Percentiles rank a stretch among this genome's conserved stretches.
Evolutionary conservation across 2,797 vertebrate genomes (phyloP).

Genomic region (Crax fasciolata): DNA sequence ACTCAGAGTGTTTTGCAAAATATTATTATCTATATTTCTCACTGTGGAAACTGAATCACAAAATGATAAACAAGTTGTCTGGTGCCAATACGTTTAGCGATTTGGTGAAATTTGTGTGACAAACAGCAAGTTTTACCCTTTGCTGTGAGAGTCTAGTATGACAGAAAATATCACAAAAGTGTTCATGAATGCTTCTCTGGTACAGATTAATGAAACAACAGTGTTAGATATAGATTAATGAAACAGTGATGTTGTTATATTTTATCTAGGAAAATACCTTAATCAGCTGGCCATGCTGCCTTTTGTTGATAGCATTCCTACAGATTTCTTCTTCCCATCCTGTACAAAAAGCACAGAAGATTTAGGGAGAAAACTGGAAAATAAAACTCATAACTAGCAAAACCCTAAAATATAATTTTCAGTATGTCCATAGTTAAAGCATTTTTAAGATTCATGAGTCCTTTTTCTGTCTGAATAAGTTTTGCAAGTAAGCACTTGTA

Average conservation of each 20-base stretch:
- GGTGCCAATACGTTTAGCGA: neutral
- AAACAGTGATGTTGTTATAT: neutral
- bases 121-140: neutral
- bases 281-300: neutral
- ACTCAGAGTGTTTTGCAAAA: neutral
- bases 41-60: neutral
- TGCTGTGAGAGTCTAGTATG: neutral
- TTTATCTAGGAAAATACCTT: neutral
- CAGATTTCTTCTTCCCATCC: neutral
- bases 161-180: neutral
- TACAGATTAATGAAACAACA: neutral
- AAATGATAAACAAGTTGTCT: neutral
- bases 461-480: neutral
- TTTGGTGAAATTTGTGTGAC: neutral
- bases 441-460: neutral
- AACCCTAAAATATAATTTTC: neutral
- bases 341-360: neutral
- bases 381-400: neutral
- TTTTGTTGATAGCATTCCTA: neutral
- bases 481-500: neutral
- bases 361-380: neutral
- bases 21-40: neutral
- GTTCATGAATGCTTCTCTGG: neutral
- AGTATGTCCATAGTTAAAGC: neutral
- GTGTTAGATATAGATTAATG: neutral